Evolutionary conservation across 2,888 invertebrate genomes (phyloP).

Genomic region (Helleia helle): DNA sequence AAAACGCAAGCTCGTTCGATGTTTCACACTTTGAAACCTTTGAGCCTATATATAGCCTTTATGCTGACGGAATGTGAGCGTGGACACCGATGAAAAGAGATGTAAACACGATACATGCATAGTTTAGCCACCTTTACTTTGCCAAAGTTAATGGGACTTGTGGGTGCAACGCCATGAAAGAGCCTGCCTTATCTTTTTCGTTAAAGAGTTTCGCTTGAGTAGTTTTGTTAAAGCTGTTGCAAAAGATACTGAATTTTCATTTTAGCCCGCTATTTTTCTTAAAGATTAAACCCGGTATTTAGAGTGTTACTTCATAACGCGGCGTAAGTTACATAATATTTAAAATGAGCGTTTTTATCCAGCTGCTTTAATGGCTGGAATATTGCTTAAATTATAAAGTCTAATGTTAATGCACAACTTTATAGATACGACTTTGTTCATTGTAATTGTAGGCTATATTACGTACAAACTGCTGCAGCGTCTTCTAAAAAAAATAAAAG

Average conservation of each 20-base stretch:
- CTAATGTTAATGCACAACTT: too few relatives aligned
- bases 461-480: too few relatives aligned
- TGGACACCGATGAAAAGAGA: conserved; percentile 58
- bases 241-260: conserved; percentile 7
- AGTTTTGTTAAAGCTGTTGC: conserved; percentile 27
- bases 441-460: too few relatives aligned
- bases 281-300: background rate
- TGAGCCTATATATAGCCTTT: conserved; percentile 49
- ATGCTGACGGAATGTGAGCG: conserved; percentile 37
- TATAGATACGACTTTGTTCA: too few relatives aligned
- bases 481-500: too few relatives aligned
- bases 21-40: conserved; percentile 26
- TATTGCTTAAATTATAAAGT: too few relatives aligned
- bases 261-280: conserved; percentile 7
- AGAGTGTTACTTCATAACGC: conserved; percentile 2
- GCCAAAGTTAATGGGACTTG: conserved; percentile 62
- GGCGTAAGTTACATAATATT: background rate
- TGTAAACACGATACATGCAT: conserved; percentile 66
- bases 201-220: conserved; percentile 38
- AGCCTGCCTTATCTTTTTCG: conserved; percentile 45
- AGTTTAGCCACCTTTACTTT: conserved; percentile 57
- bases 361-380: background rate
- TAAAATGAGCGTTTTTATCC: background rate
- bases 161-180: conserved; percentile 41
- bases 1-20: conserved; percentile 4